A percentile compares a stretch with the other conserved stretches of the same genome.
Evolutionary conservation across 1,140 invertebrate species (phyloP).

Genomic region (Apocrypta bakeri): DNA sequence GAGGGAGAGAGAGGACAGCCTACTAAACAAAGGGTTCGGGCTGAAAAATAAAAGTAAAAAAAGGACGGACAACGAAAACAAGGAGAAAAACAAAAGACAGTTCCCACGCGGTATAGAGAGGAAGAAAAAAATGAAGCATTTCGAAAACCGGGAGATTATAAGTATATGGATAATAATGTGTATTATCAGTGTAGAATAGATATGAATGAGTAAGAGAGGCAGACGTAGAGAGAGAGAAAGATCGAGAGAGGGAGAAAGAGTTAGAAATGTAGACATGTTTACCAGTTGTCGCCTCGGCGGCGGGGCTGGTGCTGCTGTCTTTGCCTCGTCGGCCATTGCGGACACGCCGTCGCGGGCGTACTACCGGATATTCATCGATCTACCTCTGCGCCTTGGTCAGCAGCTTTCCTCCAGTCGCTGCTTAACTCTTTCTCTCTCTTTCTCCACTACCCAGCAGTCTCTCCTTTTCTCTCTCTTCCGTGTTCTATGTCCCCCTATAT

Average conservation of each 20-base stretch:
- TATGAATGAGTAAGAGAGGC: too few species aligned
- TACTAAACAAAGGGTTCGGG: not conserved
- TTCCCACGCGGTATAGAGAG: not conserved
- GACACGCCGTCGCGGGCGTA: constrained; percentile 67
- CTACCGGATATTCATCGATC: constrained; percentile 62
- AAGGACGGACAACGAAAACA: not conserved
- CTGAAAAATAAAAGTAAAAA: not conserved
- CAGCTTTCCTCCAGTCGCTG: not conserved
- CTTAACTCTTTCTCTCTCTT: not conserved
- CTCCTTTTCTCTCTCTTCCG: not conserved
- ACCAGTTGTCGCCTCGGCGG: constrained; percentile 70
- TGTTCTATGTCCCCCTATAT: not conserved
- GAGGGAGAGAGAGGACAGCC: not conserved
- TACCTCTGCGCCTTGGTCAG: not conserved
- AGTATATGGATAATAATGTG: too few species aligned
- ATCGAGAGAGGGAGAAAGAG: not conserved
- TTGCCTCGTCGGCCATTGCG: constrained; percentile 70
- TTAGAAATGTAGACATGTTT: constrained; percentile 51
- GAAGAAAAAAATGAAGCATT: not conserved
- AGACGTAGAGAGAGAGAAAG: not conserved
- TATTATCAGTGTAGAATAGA: too few species aligned
- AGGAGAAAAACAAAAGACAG: not conserved
- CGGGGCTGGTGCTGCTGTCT: constrained; percentile 57
- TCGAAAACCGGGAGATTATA: not conserved
- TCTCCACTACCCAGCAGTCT: not conserved